These are phyloP conservation scores for Halictus rubicundus DNA, from an alignment of 1,140 invertebrate genomes.

Conservation along the genomic window DNA sequence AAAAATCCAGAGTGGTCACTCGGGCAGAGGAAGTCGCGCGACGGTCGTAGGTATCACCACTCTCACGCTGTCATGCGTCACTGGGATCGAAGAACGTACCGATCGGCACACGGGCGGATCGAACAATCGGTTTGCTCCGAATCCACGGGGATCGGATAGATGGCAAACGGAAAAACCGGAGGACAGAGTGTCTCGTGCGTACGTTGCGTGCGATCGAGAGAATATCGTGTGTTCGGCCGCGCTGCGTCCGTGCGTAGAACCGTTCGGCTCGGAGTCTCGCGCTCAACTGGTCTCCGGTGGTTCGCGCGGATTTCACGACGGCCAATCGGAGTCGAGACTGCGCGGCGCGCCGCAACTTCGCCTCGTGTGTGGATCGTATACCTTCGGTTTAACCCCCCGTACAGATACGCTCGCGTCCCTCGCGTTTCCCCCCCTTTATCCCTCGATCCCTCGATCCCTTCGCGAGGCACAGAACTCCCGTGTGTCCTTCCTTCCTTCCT, in stretches of 20 bases:
- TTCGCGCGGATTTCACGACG: slow-evolving; percentile 72
- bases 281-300: slow-evolving; percentile 77
- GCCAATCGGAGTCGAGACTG: slow-evolving; percentile 72
- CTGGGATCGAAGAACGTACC: not conserved
- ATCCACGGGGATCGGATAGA: no score
- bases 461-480: slow-evolving; percentile 5
- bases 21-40: not conserved
- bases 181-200: not conserved
- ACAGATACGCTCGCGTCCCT: not conserved
- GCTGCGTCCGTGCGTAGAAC: slow-evolving; percentile 60
- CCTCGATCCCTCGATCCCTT: not conserved
- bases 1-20: slow-evolving; percentile 34
- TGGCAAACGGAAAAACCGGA: no score
- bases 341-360: slow-evolving; percentile 65
- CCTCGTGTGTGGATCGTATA: slow-evolving; percentile 55
- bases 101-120: no score
- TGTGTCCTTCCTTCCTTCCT: slow-evolving; percentile 15
- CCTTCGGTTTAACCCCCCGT: slow-evolving; percentile 62
- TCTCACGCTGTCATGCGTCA: slow-evolving; percentile 10
- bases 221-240: slow-evolving; percentile 19
- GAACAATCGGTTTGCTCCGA: no score
- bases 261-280: slow-evolving; percentile 76
- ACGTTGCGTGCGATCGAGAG: slow-evolving; percentile 5
- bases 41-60: slow-evolving; percentile 8
- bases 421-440: no score